A percentile compares a stretch with the other conserved stretches of the same genome.
Evolutionary conservation across 2,888 invertebrate species (phyloP).

Genomic region (Noctua comes): DNA sequence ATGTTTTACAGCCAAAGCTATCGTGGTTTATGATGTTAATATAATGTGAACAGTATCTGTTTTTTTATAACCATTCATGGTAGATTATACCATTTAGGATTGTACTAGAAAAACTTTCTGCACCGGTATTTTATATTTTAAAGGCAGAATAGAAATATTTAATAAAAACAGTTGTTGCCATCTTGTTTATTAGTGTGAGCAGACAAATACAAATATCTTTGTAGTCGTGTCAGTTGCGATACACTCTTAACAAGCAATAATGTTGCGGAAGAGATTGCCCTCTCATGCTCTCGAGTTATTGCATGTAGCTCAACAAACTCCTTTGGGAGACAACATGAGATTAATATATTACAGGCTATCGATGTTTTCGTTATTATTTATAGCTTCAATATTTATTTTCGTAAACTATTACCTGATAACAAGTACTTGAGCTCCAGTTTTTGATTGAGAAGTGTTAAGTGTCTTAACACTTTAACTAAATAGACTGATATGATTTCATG

Average conservation of each 20-base stretch:
- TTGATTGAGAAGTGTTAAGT: background rate
- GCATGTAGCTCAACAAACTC: slow-evolving; percentile 18
- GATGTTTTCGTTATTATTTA: slow-evolving; percentile 17
- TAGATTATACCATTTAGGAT: background rate
- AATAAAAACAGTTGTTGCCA: background rate
- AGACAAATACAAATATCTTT: background rate
- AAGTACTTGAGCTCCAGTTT: background rate
- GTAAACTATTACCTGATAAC: slow-evolving; percentile 22
- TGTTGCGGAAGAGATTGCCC: slow-evolving; percentile 21
- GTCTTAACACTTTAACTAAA: background rate
- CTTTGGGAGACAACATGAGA: slow-evolving; percentile 15
- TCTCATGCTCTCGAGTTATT: slow-evolving; percentile 12
- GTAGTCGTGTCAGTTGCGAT: slow-evolving; percentile 12
- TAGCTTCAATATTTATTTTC: slow-evolving; percentile 14
- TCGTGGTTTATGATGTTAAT: slow-evolving; percentile 32
- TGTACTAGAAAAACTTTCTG: background rate
- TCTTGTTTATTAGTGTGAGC: background rate
- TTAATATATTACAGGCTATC: slow-evolving; percentile 12
- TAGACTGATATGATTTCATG: background rate
- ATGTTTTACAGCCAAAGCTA: slow-evolving; percentile 27
- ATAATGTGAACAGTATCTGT: background rate
- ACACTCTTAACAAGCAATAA: slow-evolving; percentile 20
- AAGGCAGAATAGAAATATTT: background rate
- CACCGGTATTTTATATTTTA: background rate
- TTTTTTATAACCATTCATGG: slow-evolving; percentile 14